Percentiles rank a stretch among this genome's conserved stretches.
These are phyloP conservation scores for Pilophorus perplexus DNA, from an alignment of 2,888 invertebrate species.

Conservation along the genomic window DNA sequence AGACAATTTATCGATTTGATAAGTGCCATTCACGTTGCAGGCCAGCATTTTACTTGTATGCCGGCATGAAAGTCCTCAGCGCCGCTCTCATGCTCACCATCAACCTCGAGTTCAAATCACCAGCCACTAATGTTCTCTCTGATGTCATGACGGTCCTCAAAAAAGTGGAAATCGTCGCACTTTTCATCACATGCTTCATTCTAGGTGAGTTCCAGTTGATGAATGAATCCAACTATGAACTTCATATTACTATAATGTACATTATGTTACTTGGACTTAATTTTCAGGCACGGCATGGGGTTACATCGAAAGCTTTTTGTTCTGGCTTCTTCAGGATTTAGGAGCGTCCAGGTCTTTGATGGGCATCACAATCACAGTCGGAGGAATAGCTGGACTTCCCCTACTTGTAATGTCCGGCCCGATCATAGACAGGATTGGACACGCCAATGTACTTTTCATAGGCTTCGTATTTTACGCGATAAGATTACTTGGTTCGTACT, in stretches of 20 bases:
- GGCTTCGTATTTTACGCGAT: conserved; percentile 75
- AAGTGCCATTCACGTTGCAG: no score
- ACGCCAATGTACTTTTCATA: conserved; percentile 73
- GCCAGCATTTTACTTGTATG: conserved; percentile 76
- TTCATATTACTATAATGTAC: background rate
- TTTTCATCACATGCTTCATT: conserved; percentile 70
- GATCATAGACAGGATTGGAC: conserved; percentile 68
- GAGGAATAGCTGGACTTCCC: conserved; percentile 72
- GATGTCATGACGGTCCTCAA: conserved; percentile 67
- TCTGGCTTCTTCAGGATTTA: conserved; percentile 75
- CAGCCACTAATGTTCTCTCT: conserved; percentile 66
- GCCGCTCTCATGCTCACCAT: conserved; percentile 68
- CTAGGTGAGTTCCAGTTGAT: conserved; percentile 65
- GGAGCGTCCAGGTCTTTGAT: conserved; percentile 72
- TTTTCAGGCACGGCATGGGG: conserved; percentile 75
- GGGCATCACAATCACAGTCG: conserved; percentile 77
- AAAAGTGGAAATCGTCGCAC: conserved; percentile 67
- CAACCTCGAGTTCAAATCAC: conserved; percentile 72
- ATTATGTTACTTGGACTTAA: no score
- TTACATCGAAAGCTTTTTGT: conserved; percentile 76
- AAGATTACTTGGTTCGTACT: conserved; percentile 61
- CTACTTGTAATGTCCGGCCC: conserved; percentile 73
- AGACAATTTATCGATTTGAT: no score
- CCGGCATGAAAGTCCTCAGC: conserved; percentile 65
- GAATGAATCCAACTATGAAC: background rate